Evolutionary conservation across 2,113 vertebrate genomes (phyloP).

Genomic region (Dryoscopus gambensis): DNA sequence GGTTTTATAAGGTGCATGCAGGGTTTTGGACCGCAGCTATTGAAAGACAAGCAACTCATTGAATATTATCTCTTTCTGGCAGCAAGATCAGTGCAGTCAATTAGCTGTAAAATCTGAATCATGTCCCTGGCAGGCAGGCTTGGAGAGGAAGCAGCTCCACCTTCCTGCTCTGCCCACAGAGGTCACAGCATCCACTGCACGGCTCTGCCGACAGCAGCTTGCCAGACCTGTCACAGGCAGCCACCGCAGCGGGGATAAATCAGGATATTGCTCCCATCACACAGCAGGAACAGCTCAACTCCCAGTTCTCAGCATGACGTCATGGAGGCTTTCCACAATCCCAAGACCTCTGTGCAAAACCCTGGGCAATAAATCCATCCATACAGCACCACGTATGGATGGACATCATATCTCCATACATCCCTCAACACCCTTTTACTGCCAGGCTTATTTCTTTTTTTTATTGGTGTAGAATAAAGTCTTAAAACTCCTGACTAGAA

Average conservation of each 20-base stretch:
- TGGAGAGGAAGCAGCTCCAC: conserved; percentile 9
- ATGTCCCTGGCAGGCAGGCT: conserved; percentile 29
- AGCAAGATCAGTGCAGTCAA: conserved; percentile 8
- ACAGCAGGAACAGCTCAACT: not conserved
- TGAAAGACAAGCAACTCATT: not conserved
- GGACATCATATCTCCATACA: not conserved
- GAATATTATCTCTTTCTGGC: conserved; percentile 38
- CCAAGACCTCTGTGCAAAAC: not conserved
- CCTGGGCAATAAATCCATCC: not conserved
- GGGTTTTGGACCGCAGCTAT: not conserved
- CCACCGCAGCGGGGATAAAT: not conserved
- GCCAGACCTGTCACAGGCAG: not conserved
- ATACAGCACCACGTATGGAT: not conserved
- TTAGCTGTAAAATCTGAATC: conserved; percentile 47
- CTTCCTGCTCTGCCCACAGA: conserved; percentile 33
- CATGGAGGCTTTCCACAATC: not conserved
- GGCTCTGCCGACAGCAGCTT: not conserved
- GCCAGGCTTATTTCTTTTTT: not conserved
- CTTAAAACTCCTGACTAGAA: not conserved
- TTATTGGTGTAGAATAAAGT: not conserved
- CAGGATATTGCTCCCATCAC: not conserved
- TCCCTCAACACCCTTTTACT: not conserved
- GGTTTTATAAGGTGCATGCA: not conserved
- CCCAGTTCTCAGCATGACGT: not conserved
- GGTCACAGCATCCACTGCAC: not conserved